Conservation (phyloP, 2,888 invertebrate genomes). For the Drosophila flavopinicola region DNA sequence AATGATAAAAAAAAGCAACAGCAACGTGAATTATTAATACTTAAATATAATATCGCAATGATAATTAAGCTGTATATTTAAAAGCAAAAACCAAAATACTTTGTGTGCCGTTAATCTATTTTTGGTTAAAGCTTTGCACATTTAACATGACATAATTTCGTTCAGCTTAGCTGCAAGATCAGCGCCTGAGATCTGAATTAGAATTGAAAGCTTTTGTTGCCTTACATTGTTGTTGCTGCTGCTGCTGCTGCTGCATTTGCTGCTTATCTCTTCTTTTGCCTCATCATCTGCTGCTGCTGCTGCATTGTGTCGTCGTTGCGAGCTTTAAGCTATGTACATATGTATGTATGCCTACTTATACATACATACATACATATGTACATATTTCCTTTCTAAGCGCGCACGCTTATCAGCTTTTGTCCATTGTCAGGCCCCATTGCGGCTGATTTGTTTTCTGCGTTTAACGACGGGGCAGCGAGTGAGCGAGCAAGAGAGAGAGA, state of each 20-base stretch:
- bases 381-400: slow-evolving; percentile 38
- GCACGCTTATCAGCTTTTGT: slow-evolving; percentile 45
- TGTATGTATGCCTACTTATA: no score
- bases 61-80: slow-evolving; percentile 22
- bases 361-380: neutral
- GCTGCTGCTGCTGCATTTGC: slow-evolving; percentile 15
- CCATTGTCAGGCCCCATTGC: slow-evolving; percentile 20
- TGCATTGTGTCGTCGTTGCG: slow-evolving; percentile 1
- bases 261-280: slow-evolving; percentile 8
- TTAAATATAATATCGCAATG: slow-evolving; percentile 43
- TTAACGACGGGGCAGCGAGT: neutral
- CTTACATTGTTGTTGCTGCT: slow-evolving; percentile 5
- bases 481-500: neutral
- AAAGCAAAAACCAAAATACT: neutral
- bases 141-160: slow-evolving; percentile 24
- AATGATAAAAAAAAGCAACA: neutral
- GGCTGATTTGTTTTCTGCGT: slow-evolving; percentile 30
- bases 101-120: slow-evolving; percentile 26
- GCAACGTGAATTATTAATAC: slow-evolving; percentile 21
- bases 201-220: slow-evolving; percentile 25
- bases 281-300: slow-evolving; percentile 12
- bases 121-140: slow-evolving; percentile 16
- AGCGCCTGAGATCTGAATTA: slow-evolving; percentile 9
- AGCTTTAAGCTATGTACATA: slow-evolving; percentile 19
- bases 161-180: slow-evolving; percentile 3